Conservation (phyloP, 2,888 invertebrate species). For the Ichneumoninae sp. region DNA sequence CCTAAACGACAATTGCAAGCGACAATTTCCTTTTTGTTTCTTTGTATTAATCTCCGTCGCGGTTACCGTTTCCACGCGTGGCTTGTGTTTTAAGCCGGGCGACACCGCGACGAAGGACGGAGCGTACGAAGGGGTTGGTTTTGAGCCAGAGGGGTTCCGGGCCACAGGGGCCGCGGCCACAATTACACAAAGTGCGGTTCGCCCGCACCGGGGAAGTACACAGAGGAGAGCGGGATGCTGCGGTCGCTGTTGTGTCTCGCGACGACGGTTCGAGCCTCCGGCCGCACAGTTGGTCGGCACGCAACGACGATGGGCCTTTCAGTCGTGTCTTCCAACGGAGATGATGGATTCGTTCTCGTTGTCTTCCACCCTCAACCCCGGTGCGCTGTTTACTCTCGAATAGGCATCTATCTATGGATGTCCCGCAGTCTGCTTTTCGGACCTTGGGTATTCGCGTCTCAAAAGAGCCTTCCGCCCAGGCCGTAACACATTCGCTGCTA, state of each 20-base stretch:
- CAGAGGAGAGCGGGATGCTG: constrained; percentile 73
- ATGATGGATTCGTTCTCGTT: constrained; percentile 66
- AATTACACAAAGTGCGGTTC: constrained; percentile 81
- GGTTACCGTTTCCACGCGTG: constrained; percentile 51
- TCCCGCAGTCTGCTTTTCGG: constrained; percentile 22
- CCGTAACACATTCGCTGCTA: too few relatives aligned
- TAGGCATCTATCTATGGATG: constrained; percentile 45
- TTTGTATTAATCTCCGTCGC: constrained; percentile 39
- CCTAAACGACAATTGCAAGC: too few relatives aligned
- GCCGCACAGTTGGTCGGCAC: constrained; percentile 56
- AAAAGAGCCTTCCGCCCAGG: background rate
- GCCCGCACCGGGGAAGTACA: constrained; percentile 64
- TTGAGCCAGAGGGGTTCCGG: constrained; percentile 71
- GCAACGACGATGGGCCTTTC: constrained; percentile 64
- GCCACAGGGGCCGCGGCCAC: constrained; percentile 78
- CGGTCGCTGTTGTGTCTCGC: constrained; percentile 74
- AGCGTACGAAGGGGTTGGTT: constrained; percentile 70
- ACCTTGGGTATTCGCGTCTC: constrained; percentile 5
- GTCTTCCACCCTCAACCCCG: constrained; percentile 58
- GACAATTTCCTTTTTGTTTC: constrained; percentile 34
- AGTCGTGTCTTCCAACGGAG: constrained; percentile 57
- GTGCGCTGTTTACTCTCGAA: constrained; percentile 47
- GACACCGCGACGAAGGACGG: constrained; percentile 74
- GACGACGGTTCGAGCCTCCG: constrained; percentile 1
- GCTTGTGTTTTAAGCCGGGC: constrained; percentile 77